Evolutionary conservation across 2,113 vertebrate species (phyloP).

Genomic region (Boleophthalmus pectinirostris): DNA sequence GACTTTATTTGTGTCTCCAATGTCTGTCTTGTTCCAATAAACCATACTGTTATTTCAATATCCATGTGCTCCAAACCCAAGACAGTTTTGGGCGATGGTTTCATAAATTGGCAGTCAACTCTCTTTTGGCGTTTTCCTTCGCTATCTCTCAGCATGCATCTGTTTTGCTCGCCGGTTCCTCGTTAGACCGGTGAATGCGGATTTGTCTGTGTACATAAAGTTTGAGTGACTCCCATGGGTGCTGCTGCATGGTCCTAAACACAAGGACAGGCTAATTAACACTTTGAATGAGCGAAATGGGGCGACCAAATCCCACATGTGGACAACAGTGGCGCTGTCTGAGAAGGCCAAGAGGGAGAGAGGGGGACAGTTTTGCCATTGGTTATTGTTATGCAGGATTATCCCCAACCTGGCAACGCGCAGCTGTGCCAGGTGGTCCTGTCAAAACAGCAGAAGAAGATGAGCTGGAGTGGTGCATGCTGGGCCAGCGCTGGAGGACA

Average conservation of each 20-base stretch:
- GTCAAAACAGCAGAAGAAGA: constrained; percentile 60
- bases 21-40: neutral
- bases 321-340: constrained; percentile 34
- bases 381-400: constrained; percentile 64
- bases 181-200: constrained; percentile 42
- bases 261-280: constrained; percentile 72
- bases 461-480: constrained; percentile 40
- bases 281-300: constrained; percentile 44
- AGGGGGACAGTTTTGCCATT: constrained; percentile 42
- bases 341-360: constrained; percentile 60
- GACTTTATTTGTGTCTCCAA: neutral
- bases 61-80: neutral
- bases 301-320: constrained; percentile 49
- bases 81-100: neutral
- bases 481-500: constrained; percentile 32
- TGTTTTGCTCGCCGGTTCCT: constrained; percentile 38
- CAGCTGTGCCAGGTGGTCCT: constrained; percentile 60
- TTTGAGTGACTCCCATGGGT: constrained; percentile 43
- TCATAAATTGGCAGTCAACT: constrained; percentile 3
- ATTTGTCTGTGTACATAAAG: constrained; percentile 22
- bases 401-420: constrained; percentile 60
- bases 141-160: constrained; percentile 44
- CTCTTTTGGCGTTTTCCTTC: constrained; percentile 22
- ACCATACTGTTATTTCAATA: constrained; percentile 1
- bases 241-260: constrained; percentile 59